These are phyloP conservation scores for Larimichthys crocea DNA, from an alignment of 2,113 vertebrate genomes.

Conservation along the genomic window DNA sequence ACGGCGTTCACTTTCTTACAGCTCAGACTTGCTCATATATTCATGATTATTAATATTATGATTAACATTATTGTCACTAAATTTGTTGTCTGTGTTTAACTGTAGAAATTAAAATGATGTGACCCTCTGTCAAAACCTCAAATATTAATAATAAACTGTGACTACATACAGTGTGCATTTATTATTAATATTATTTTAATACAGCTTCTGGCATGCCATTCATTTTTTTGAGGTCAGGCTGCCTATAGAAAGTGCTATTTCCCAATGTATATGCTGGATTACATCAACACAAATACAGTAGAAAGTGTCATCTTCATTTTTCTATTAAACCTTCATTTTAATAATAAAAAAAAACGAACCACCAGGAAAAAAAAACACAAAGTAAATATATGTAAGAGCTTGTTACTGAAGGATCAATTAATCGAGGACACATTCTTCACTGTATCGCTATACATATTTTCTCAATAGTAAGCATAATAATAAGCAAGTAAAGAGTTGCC, in stretches of 20 bases:
- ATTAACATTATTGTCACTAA: not conserved
- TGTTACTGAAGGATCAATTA: not conserved
- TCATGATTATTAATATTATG: not conserved
- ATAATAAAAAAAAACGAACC: not conserved
- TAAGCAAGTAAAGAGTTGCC: not conserved
- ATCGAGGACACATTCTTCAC: constrained; percentile 19
- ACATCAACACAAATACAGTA: not conserved
- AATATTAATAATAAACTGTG: constrained; percentile 12
- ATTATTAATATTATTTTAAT: constrained; percentile 12
- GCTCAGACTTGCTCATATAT: not conserved
- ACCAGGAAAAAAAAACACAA: not conserved
- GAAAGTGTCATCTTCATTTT: constrained; percentile 17
- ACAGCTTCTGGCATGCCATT: not conserved
- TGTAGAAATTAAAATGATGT: not conserved
- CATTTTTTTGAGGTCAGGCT: not conserved
- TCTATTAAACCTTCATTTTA: not conserved
- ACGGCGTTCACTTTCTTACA: not conserved
- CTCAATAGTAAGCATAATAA: not conserved
- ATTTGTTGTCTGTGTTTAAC: not conserved
- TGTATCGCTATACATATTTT: constrained; percentile 10
- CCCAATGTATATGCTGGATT: not conserved
- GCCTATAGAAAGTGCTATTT: not conserved
- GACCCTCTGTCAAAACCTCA: not conserved
- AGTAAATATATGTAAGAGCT: not conserved
- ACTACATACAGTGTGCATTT: constrained; percentile 16